phyloP scores from a whole-genome alignment of 1,140 invertebrate species.

The Drosophila kikkawai region DNA sequence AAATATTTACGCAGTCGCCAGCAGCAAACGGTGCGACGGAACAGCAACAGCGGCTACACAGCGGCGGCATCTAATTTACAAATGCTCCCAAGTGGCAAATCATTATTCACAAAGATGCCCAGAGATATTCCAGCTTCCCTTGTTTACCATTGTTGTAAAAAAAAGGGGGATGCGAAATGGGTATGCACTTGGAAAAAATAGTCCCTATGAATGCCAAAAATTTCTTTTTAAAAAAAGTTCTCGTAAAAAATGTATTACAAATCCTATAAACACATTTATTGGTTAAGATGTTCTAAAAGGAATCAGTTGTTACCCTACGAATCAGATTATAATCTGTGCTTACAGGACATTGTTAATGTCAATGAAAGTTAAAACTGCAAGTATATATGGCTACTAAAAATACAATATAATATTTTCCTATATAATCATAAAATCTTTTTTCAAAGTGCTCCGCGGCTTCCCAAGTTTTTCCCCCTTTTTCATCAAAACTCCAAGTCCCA shows the following conservation, averaged over 20 bases:
- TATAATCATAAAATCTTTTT: background rate
- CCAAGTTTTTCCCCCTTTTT: constrained; percentile 19
- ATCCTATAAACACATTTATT: too few relatives aligned
- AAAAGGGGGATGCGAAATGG: constrained; percentile 38
- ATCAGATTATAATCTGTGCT: background rate
- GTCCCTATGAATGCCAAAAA: too few relatives aligned
- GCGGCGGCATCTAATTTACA: constrained; percentile 77
- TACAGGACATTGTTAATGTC: background rate
- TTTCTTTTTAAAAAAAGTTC: background rate
- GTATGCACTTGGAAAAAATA: background rate
- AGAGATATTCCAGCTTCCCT: constrained; percentile 47
- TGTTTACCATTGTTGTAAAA: constrained; percentile 64
- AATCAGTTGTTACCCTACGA: background rate
- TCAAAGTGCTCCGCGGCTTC: background rate
- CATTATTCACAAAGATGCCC: constrained; percentile 76
- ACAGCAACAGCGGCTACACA: constrained; percentile 33
- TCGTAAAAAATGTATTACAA: background rate
- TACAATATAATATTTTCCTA: background rate
- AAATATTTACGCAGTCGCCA: constrained; percentile 76
- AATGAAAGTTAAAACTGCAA: background rate
- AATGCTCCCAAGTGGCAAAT: constrained; percentile 82
- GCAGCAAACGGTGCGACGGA: constrained; percentile 32
- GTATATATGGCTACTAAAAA: background rate
- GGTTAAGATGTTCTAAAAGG: too few relatives aligned
- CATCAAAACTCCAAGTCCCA: background rate